Evolutionary conservation across 2,888 invertebrate species (phyloP), one percentile per base, ranked within the genome.

Genomic region (Stenichneumon culpator): DNA sequence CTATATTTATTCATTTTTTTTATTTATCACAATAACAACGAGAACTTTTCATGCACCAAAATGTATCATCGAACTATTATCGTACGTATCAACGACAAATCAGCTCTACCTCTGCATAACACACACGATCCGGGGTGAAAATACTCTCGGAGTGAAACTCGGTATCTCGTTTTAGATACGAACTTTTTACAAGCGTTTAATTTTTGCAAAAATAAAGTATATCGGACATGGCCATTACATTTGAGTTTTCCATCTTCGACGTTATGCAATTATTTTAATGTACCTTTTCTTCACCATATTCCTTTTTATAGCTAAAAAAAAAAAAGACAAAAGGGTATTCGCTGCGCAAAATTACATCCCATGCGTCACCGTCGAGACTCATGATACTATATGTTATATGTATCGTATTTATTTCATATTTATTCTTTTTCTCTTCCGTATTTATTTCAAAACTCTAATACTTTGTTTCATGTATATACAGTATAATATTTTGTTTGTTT

Each of bases 141-240:
- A 28, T 25, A 57, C 63, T 47, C 63, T 14, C 19, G 25, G 11
- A 86, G 87, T 87, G 88, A 90, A 90, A 90, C 89, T 87, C 89
- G 88, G 91, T 91, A 90, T 90, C 89, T 90, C 84, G 88, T n/a
- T 83, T 86, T 86, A 89, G 90, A 89, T 89, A 88, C 89, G 87
- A 89, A 89, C 83, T 90, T 87, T 78, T 83, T 68, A 70, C 83
- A 67, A 44, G 22, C 54, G 19, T 54, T 54, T 22, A 4, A n/a
- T 54, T 54, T 54, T 11, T 11, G 7, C 9, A 39, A 39, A 39
- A 39, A 39, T 39, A 39, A 39, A 39, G 11, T 39, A 39, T 11
- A 39, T 9, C 7, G 0, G 1, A 39, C 39, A 39, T 39, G 2
- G 9, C 9, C 39, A 9, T 54, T n/a, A 9, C 11, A 2, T 9